Evolutionary conservation across 1,140 invertebrate species (phyloP).

Genomic region (Hyphantria cunea): DNA sequence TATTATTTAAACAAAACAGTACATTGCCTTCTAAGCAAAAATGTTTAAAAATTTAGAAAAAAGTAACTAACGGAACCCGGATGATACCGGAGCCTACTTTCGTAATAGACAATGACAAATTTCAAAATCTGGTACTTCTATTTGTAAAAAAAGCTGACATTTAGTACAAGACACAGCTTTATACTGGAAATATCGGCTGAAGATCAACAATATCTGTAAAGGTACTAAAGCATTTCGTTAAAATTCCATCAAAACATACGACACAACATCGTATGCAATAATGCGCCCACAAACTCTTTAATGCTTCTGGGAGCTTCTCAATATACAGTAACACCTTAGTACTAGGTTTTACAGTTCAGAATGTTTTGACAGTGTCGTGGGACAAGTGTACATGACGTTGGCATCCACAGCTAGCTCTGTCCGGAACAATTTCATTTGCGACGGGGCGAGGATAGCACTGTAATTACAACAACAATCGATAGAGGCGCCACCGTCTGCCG

Average conservation of each 20-base stretch:
- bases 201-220: background rate
- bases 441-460: constrained; percentile 79
- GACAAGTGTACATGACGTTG: constrained; percentile 66
- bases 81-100: too few relatives aligned
- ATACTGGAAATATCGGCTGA: too few relatives aligned
- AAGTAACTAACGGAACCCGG: too few relatives aligned
- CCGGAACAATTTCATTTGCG: constrained; percentile 81
- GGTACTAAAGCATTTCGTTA: constrained; percentile 23
- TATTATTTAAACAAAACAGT: too few relatives aligned
- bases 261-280: constrained; percentile 39
- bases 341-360: constrained; percentile 45
- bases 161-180: too few relatives aligned
- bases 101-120: too few relatives aligned
- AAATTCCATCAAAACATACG: constrained; percentile 39
- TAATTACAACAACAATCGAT: constrained; percentile 82
- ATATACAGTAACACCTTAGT: constrained; percentile 22
- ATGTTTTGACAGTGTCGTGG: constrained; percentile 37
- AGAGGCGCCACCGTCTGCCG: constrained; percentile 80
- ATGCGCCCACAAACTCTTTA: constrained; percentile 29
- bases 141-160: too few relatives aligned
- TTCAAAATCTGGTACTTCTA: too few relatives aligned
- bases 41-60: too few relatives aligned
- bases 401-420: constrained; percentile 73
- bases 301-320: constrained; percentile 6
- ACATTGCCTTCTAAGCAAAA: too few relatives aligned